Base-by-base conservation (phyloP, 1,140 invertebrate genomes). In the Epicauta chinensis region DNA sequence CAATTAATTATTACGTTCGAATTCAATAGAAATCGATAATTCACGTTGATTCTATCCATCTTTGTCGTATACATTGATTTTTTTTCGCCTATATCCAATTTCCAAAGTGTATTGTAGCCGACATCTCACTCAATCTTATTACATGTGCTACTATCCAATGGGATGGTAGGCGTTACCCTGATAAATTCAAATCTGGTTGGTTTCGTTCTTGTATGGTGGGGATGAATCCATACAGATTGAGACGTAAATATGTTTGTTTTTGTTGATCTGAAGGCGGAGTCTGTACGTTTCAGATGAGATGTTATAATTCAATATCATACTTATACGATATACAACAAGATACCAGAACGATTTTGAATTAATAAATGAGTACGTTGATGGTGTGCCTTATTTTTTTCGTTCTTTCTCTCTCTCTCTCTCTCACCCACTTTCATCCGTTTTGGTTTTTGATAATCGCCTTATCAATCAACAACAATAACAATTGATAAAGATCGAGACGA, bases 241-340 rank as follows among this genome's bases (percentile, higher is more conserved):
- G 64, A 66, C 62, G 63, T 66, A 61, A 60, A 56, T 49, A 45
- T 65, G 61, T 66, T 65, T 63, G 64, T 66, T 66, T 66, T 66
- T 59, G 55, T 53, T 54, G 56, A 58, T 56, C 47, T 38, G 44
- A 46, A 43, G 59, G 61, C 53, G 63, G 55, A 56, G 60, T 58
- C 51, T 52, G 56, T 23, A 57, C 32, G 41, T 45, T 34, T 49
- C 45, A 47, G 42, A 48, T 53, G 51, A 34, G 32, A 34, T 34
- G 10, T 34, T n/a, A 34, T 56, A 60, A 53, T 60, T 60, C 53
- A 61, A 67, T 64, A 65, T 59, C 49, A 46, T 55, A 51, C 51
- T 53, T 48, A 55, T 56, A 55, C 60, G 50, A 47, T 45, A 58
- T 58, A 55, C 53, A 63, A 60, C 63, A 62, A 65, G 10, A 34